These are phyloP conservation scores for Thecophora atra DNA, from an alignment of 2,888 invertebrate species.

Conservation along the genomic window DNA sequence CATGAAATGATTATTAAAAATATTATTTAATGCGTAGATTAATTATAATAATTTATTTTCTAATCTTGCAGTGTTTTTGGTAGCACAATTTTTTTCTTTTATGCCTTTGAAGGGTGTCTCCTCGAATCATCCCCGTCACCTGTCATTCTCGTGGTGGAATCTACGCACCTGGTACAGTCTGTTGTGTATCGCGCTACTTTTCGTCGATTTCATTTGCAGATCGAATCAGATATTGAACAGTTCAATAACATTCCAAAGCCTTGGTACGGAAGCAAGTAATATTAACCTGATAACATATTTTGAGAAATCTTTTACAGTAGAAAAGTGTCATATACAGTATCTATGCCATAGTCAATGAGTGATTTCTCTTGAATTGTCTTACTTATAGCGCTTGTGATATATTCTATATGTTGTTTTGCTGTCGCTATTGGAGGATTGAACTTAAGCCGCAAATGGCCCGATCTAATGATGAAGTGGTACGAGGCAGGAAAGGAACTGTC, in stretches of 20 bases:
- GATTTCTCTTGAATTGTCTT: too few relatives aligned
- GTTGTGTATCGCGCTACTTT: conserved; percentile 47
- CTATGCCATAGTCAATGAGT: too few relatives aligned
- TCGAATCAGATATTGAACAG: conserved; percentile 52
- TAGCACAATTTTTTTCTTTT: conserved; percentile 68
- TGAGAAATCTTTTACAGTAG: too few relatives aligned
- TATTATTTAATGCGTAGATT: too few relatives aligned
- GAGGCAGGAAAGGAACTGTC: conserved; percentile 66
- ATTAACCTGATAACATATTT: too few relatives aligned
- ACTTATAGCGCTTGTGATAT: conserved; percentile 61
- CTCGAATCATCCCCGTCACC: conserved; percentile 63
- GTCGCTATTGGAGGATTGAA: conserved; percentile 62
- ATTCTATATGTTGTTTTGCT: conserved; percentile 54
- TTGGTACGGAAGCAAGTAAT: conserved; percentile 49
- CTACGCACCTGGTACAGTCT: conserved; percentile 56
- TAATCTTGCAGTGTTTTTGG: conserved; percentile 62
- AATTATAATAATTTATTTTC: too few relatives aligned
- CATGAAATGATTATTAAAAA: too few relatives aligned
- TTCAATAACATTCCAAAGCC: conserved; percentile 56
- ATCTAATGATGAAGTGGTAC: conserved; percentile 67
- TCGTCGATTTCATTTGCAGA: conserved; percentile 49
- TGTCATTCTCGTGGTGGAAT: conserved; percentile 62
- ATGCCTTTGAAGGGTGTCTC: conserved; percentile 69
- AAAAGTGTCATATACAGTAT: too few relatives aligned
- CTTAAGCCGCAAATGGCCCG: conserved; percentile 69